Evolutionary conservation across 2,888 invertebrate species (phyloP).

Genomic region (Amblyjoppa proteus): DNA sequence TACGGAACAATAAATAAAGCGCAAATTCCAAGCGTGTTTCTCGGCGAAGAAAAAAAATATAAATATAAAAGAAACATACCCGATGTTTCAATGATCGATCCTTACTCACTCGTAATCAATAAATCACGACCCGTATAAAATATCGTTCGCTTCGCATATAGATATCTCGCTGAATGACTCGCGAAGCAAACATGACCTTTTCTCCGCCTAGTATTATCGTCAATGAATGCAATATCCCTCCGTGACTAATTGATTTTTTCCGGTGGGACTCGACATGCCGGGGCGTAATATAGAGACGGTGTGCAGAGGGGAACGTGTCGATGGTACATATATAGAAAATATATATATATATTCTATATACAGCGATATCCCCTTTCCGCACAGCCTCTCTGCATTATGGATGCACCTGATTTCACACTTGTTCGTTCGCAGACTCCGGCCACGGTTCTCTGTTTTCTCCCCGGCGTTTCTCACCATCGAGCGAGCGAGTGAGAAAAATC

Average conservation of each 20-base stretch:
- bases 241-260: slow-evolving; percentile 82
- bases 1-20: background rate
- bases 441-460: slow-evolving; percentile 41
- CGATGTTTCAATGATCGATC: slow-evolving; percentile 37
- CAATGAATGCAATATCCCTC: slow-evolving; percentile 72
- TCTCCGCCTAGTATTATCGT: slow-evolving; percentile 42
- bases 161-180: slow-evolving; percentile 29
- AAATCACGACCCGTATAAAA: slow-evolving; percentile 61
- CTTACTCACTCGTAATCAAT: slow-evolving; percentile 54
- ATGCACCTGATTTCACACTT: slow-evolving; percentile 84
- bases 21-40: background rate
- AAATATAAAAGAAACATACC: background rate
- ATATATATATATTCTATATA: background rate
- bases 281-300: slow-evolving; percentile 36
- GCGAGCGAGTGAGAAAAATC: slow-evolving; percentile 62
- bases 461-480: slow-evolving; percentile 77
- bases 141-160: slow-evolving; percentile 46
- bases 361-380: background rate
- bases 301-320: slow-evolving; percentile 38
- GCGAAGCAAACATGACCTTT: slow-evolving; percentile 42
- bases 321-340: slow-evolving; percentile 46
- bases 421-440: slow-evolving; percentile 78
- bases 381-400: slow-evolving; percentile 79
- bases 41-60: background rate
- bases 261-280: slow-evolving; percentile 62